Evolutionary conservation across 1,140 invertebrate genomes (phyloP), one percentile per base, ranked within the genome.

Genomic region (Macrostomum lignano): DNA sequence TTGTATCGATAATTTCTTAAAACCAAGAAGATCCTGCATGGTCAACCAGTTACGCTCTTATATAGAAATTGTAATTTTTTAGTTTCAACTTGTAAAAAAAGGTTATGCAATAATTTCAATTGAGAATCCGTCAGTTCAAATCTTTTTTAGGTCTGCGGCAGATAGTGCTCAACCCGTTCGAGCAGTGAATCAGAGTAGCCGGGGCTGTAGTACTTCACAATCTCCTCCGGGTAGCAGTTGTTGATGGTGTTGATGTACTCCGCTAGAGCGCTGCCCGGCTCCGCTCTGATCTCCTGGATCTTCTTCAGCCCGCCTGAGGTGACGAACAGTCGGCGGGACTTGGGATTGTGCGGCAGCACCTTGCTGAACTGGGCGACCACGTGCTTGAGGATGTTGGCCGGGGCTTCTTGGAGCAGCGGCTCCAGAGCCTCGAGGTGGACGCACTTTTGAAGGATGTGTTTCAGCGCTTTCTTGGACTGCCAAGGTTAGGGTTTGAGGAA

Each of bases 161-260:
- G n/a, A 15, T 24, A 32, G 15, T 6, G 20, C 15, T 74, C 71
- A 1, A 74, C 68, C 52, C 67, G 63, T 41, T 74, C 69, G 23
- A 75, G 48, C 17, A 75, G 55, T 26, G 63, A 63, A 40, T 73
- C 70, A 5, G 71, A 67, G 58, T 73, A 75, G 20, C 71, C 71
- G 17, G 72, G 72, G 4, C 71, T 70, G 50, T 73, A 75, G 46
- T 72, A 74, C 44, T 69, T 67, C 41, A 78, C 67, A 43, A 77
- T 71, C 64, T 78, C 74, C 48, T 74, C 72, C 22, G 73, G 73
- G 47, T 72, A 78, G 47, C 72, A 76, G 40, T 67, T 69, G 48
- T 75, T 76, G 36, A 78, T 74, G 23, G 69, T 65, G 38, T 65
- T 67, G 34, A 75, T 69, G 43, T 72, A 72, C 51, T 75, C 70